A percentile compares a stretch with the other conserved stretches of the same genome.
These are phyloP conservation scores for Cepaea hortensis DNA, from an alignment of 2,888 invertebrate species.

Conservation along the genomic window DNA sequence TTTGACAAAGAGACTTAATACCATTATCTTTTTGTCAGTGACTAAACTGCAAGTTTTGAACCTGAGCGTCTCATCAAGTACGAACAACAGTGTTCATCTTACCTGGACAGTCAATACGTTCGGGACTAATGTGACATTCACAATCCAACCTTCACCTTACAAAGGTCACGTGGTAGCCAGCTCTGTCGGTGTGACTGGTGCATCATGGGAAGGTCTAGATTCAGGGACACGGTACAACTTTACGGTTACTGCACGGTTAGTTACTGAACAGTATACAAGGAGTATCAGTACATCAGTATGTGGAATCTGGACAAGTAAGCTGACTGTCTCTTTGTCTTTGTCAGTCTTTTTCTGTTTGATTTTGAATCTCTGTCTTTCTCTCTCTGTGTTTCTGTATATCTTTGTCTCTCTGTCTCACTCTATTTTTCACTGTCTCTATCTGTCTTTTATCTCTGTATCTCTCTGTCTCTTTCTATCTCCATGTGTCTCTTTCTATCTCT, in stretches of 20 bases:
- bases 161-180: neutral
- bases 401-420: no score
- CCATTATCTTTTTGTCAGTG: neutral
- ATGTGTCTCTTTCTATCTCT: no score
- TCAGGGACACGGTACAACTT: neutral
- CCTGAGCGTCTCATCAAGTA: neutral
- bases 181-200: neutral
- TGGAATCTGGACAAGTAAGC: constrained; percentile 9
- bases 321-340: neutral
- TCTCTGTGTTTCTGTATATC: no score
- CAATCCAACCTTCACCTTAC: neutral
- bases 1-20: no score
- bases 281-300: neutral
- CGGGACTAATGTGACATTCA: neutral
- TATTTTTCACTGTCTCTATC: no score
- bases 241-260: neutral
- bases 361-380: no score
- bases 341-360: no score
- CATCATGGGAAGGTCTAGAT: neutral
- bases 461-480: no score
- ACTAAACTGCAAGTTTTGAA: neutral
- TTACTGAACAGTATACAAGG: neutral
- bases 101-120: neutral
- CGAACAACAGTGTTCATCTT: neutral
- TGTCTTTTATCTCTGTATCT: no score